These are phyloP conservation scores for Coronaproctus castanopsis DNA, from an alignment of 2,888 invertebrate species.

Conservation along the genomic window DNA sequence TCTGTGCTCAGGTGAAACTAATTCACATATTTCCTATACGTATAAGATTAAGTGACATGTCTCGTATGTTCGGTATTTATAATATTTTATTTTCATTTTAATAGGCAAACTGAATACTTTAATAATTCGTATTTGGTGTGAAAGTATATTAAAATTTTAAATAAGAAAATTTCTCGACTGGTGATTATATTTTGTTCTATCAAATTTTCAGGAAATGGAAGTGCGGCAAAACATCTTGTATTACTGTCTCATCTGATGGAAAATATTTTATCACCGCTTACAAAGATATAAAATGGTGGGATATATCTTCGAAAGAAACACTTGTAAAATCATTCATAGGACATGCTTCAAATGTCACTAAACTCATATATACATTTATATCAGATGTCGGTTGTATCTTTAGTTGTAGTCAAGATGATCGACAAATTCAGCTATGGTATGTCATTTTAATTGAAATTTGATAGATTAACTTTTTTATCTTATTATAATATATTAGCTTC, in stretches of 20 bases:
- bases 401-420: conserved; percentile 5
- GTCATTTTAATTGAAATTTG: too few species aligned
- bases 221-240: conserved; percentile 6
- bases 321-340: conserved; percentile 6
- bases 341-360: conserved; percentile 5
- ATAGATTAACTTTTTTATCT: too few species aligned
- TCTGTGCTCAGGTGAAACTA: conserved; percentile 1
- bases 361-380: conserved; percentile 2
- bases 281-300: conserved; percentile 10
- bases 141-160: too few species aligned
- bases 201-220: conserved; percentile 9
- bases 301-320: conserved; percentile 4
- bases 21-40: too few species aligned
- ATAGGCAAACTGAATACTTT: not conserved
- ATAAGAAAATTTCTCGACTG: too few species aligned
- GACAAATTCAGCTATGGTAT: not conserved
- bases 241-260: conserved; percentile 7
- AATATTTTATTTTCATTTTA: not conserved
- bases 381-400: conserved; percentile 8
- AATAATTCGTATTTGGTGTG: too few species aligned
- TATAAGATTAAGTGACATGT: too few species aligned
- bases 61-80: too few species aligned
- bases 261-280: conserved; percentile 2
- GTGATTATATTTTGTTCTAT: too few species aligned
- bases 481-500: too few species aligned